phyloP scores from a whole-genome alignment of 35 echinoderm and acorn worm species.

The Amphiura filiformis region DNA sequence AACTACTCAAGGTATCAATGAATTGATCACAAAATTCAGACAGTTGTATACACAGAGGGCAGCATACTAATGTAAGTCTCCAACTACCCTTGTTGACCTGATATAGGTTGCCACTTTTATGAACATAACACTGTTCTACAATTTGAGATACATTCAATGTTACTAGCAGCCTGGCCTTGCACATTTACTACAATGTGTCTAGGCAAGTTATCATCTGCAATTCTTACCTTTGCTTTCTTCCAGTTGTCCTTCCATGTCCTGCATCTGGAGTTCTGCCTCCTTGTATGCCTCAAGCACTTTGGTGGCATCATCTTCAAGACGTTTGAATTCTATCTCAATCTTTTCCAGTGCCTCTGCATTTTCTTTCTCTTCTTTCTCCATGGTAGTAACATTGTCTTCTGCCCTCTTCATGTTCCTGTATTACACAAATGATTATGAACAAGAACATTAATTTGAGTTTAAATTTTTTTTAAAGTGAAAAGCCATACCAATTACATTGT shows the following conservation, averaged over 20 bases:
- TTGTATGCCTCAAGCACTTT: constrained; percentile 77
- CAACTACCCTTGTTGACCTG: no score
- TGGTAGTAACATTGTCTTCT: constrained; percentile 74
- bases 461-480: not conserved
- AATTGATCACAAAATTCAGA: no score
- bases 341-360: constrained; percentile 62
- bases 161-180: no score
- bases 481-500: not conserved
- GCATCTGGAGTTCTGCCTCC: constrained; percentile 71
- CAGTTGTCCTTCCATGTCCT: constrained; percentile 76
- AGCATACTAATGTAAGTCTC: no score
- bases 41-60: no score
- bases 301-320: constrained; percentile 83
- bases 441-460: not conserved
- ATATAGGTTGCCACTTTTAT: no score
- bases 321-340: constrained; percentile 85
- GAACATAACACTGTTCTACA: no score
- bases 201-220: no score
- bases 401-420: constrained; percentile 89
- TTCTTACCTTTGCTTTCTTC: constrained; percentile 89
- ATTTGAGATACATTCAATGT: no score
- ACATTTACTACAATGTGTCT: no score
- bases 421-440: not conserved
- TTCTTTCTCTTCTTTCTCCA: constrained; percentile 94
- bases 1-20: no score